Evolutionary conservation across 1,140 invertebrate species (phyloP), one percentile per base, ranked within the genome.

Genomic region (Mya arenaria): DNA sequence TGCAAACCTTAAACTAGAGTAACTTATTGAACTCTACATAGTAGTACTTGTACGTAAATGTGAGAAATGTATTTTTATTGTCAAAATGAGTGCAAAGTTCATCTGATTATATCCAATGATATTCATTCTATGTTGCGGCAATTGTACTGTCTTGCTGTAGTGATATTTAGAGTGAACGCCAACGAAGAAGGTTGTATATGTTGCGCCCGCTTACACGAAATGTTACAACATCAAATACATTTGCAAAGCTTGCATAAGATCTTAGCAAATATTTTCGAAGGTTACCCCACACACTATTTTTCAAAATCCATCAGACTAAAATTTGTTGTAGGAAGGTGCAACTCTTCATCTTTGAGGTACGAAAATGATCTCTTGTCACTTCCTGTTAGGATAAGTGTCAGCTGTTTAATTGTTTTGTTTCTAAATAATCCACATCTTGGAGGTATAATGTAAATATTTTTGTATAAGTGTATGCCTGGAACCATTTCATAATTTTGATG

Each of bases 361-460:
- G n/a, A n/a, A 72, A 28, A 72, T 4, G 56, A 55, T 56, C 58
- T 72, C 25, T 55, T 56, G 69, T 56, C 44, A 72, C 52, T 56
- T 72, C 69, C 48, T 72, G 69, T 23, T 6, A 58, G 52, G 69
- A 72, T 72, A 56, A 72, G 52, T 72, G 58, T 72, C 69, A 72
- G 48, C 69, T 72, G 69, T 48, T 32, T 56, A 72, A 52, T 52
- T 72, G 52, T 72, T 72, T 56, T 48, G 41, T 72, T 36, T 37
- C 56, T 72, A 72, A 72, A 72, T 72, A 72, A 56, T 72, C 48
- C 39, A 44, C 69, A 72, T 56, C 48, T 72, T 72, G 52, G 48
- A 23, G 56, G 58, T 56, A 72, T 55, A 72, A 52, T n/a, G 28
- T 13, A 48, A 41, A 56, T 72, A 56, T 72, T 72, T 72, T 72